Percentiles rank a stretch among this genome's conserved stretches.
Evolutionary conservation across 2,797 vertebrate genomes (phyloP).

Genomic region (Iguana delicatissima): DNA sequence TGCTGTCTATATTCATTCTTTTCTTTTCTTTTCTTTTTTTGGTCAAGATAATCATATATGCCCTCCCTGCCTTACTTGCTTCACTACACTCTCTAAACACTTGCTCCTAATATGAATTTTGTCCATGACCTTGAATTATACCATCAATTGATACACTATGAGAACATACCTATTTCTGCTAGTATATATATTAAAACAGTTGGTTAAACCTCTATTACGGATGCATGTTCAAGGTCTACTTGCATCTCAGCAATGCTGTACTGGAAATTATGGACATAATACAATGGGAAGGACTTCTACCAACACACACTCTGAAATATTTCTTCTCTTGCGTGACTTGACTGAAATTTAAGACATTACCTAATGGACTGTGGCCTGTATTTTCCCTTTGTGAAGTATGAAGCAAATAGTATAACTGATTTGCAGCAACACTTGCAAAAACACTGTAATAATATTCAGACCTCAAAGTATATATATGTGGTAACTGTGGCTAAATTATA

Average conservation of each 20-base stretch:
- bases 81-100: background rate
- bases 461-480: constrained; percentile 1
- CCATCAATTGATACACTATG: background rate
- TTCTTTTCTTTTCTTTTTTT: no score
- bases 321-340: background rate
- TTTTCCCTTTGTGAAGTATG: background rate
- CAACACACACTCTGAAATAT: background rate
- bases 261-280: background rate
- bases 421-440: background rate
- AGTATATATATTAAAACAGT: background rate
- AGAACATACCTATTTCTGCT: background rate
- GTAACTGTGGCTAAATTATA: constrained; percentile 34
- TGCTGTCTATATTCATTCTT: no score
- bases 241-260: background rate
- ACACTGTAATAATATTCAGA: constrained; percentile 17
- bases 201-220: background rate
- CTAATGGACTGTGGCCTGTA: background rate
- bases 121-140: background rate
- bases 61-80: background rate
- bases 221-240: background rate
- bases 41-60: background rate
- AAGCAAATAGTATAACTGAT: background rate
- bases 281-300: background rate
- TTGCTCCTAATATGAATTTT: background rate
- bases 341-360: background rate